Evolutionary conservation across 2,888 invertebrate species (phyloP).

Genomic region (Troides oblongomaculatus): DNA sequence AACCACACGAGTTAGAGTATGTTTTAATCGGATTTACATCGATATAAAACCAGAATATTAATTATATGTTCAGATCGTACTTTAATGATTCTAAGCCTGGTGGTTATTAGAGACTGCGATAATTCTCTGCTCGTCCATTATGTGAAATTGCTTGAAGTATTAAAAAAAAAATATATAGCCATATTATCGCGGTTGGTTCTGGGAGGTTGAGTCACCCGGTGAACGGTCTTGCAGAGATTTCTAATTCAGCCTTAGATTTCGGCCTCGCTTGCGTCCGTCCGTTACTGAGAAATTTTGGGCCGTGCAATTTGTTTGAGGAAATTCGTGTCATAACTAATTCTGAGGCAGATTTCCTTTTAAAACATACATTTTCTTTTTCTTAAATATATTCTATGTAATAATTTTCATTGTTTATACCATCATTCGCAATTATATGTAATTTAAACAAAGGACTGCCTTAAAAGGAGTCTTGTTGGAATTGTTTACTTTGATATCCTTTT

Average conservation of each 20-base stretch:
- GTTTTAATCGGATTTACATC: too few species aligned
- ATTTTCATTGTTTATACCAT: background rate
- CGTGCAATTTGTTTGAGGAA: constrained; percentile 30
- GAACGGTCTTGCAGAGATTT: constrained; percentile 39
- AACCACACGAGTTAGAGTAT: too few species aligned
- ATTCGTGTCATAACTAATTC: constrained; percentile 9
- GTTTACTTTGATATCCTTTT: background rate
- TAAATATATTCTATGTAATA: background rate
- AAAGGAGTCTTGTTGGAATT: background rate
- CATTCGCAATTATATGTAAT: background rate
- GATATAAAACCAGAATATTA: too few species aligned
- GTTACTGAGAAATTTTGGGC: constrained; percentile 35
- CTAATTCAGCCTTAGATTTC: constrained; percentile 36
- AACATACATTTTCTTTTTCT: too few species aligned
- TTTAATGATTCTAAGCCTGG: too few species aligned
- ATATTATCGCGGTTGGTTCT: background rate
- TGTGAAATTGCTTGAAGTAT: background rate
- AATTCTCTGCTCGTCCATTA: background rate
- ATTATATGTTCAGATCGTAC: too few species aligned
- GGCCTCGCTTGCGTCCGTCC: constrained; percentile 34
- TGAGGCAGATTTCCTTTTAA: background rate
- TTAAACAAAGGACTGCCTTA: background rate
- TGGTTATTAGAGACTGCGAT: background rate
- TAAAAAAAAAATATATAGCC: background rate
- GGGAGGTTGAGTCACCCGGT: constrained; percentile 39